A percentile compares a stretch with the other conserved stretches of the same genome.
Evolutionary conservation across 2,888 invertebrate genomes (phyloP).

Genomic region (Protonemura montana): DNA sequence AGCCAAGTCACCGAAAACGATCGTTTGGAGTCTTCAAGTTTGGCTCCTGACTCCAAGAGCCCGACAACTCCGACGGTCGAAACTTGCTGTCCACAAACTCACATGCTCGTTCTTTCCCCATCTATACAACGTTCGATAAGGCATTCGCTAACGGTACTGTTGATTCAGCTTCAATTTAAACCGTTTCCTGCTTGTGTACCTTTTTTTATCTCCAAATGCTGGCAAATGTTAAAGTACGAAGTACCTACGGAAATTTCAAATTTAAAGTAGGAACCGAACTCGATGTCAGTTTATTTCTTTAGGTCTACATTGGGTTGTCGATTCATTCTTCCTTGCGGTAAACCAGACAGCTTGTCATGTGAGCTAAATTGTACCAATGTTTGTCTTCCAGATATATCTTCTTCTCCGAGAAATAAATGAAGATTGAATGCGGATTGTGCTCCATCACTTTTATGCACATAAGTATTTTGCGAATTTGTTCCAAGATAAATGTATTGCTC

Average conservation of each 20-base stretch:
- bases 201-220: background rate
- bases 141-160: background rate
- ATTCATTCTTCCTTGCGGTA: background rate
- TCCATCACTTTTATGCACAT: background rate
- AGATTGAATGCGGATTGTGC: slow-evolving; percentile 7
- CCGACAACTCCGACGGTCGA: background rate
- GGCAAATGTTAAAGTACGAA: background rate
- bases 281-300: background rate
- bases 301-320: background rate
- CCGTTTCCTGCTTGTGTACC: background rate
- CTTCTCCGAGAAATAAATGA: background rate
- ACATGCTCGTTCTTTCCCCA: background rate
- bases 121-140: background rate
- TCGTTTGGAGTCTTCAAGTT: background rate
- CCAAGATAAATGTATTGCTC: background rate
- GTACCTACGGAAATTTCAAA: background rate
- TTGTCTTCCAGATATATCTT: background rate
- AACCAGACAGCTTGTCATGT: background rate
- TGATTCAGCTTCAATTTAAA: background rate
- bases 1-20: slow-evolving; percentile 18
- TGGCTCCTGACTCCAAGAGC: background rate
- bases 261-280: background rate
- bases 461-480: slow-evolving; percentile 12
- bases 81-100: background rate
- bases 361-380: background rate